A percentile compares a stretch with the other conserved stretches of the same genome.
Conservation (phyloP, 2,113 vertebrate genomes). For the Peromyscus californicus region DNA sequence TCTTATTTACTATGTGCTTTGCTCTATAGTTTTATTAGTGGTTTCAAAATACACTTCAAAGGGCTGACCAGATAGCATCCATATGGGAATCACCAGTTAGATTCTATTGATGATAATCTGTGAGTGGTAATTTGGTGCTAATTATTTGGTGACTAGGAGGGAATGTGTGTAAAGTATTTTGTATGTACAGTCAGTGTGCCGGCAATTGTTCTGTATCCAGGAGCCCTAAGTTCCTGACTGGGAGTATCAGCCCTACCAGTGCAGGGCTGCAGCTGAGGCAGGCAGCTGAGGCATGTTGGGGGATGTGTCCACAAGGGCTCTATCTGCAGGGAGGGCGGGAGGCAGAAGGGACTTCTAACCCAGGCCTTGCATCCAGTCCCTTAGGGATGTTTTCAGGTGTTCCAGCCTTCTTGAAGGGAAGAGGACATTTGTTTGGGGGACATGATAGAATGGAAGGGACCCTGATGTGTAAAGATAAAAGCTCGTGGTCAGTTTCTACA, state of each 20-base stretch:
- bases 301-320: not conserved
- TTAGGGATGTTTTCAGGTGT: not conserved
- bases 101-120: not conserved
- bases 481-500: not conserved
- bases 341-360: not conserved
- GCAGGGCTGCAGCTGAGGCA: not conserved
- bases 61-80: not conserved
- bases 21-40: slow-evolving; percentile 36
- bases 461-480: not conserved
- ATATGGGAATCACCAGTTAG: not conserved
- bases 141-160: not conserved
- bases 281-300: no score
- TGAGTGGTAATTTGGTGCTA: slow-evolving; percentile 54
- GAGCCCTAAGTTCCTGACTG: not conserved
- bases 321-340: not conserved
- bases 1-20: slow-evolving; percentile 34
- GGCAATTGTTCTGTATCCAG: not conserved
- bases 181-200: not conserved
- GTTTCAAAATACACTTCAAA: slow-evolving; percentile 41
- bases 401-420: not conserved
- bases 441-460: not conserved
- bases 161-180: not conserved
- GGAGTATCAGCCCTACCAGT: no score
- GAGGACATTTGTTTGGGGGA: not conserved
- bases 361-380: not conserved